Percentiles rank a stretch among this genome's conserved stretches.
These are phyloP conservation scores for Aporophyla nigra DNA, from an alignment of 2,888 invertebrate genomes.

Conservation along the genomic window DNA sequence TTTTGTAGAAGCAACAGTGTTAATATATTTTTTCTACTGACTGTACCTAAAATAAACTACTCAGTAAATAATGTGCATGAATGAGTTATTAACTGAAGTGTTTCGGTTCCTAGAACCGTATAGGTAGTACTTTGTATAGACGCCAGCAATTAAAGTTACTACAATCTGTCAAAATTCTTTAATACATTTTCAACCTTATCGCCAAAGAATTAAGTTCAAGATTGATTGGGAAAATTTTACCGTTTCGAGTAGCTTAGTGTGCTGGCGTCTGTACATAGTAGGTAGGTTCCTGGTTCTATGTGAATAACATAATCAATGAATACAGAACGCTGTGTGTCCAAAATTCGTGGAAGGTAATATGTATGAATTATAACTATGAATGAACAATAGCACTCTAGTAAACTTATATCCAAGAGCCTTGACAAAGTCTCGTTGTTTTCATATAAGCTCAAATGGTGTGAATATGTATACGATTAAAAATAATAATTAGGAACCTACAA, in stretches of 20 bases:
- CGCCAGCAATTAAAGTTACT: too few species aligned
- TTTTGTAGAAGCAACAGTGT: not conserved
- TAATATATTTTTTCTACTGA: not conserved
- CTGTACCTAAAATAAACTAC: not conserved
- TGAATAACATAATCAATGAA: not conserved
- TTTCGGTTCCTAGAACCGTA: slow-evolving; percentile 3
- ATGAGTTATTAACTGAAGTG: not conserved
- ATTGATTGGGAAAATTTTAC: too few species aligned
- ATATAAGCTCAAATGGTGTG: not conserved
- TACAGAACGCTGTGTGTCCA: not conserved
- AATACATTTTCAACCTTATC: too few species aligned
- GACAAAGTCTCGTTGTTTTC: not conserved
- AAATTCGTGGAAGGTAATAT: not conserved
- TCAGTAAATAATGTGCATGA: not conserved
- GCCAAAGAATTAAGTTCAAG: too few species aligned
- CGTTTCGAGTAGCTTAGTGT: too few species aligned
- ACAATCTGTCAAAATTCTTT: too few species aligned
- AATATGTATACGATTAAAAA: not conserved
- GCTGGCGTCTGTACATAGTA: not conserved
- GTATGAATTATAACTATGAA: not conserved
- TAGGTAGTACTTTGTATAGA: not conserved
- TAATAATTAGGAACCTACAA: not conserved
- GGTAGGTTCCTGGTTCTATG: not conserved
- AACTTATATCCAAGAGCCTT: not conserved
- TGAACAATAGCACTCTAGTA: not conserved